Evolutionary conservation across 1,140 invertebrate species (phyloP).

Genomic region (Streblospio benedicti): DNA sequence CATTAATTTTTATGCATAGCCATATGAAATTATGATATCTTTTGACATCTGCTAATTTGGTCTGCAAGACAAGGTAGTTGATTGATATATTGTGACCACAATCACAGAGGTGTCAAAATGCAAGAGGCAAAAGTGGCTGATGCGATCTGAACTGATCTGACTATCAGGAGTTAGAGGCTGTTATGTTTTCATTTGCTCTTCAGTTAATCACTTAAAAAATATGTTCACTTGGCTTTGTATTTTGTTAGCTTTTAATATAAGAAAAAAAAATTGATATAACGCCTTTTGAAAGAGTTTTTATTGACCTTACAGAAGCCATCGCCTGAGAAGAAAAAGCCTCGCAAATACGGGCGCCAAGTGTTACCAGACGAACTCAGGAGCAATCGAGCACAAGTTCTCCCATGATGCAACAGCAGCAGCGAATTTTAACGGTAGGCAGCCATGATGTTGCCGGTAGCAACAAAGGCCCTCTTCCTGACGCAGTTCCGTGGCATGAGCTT

Average conservation of each 20-base stretch:
- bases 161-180: background rate
- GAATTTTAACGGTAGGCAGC: slow-evolving; percentile 3
- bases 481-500: slow-evolving; percentile 32
- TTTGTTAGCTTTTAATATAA: background rate
- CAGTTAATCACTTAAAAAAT: too few relatives aligned
- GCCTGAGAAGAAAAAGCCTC: slow-evolving; percentile 21
- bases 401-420: slow-evolving; percentile 13
- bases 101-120: background rate
- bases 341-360: slow-evolving; percentile 36
- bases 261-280: background rate
- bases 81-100: background rate
- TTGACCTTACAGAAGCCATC: slow-evolving; percentile 22
- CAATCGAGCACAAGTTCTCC: slow-evolving; percentile 27
- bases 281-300: background rate
- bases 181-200: background rate
- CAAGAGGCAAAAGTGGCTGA: too few relatives aligned
- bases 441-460: slow-evolving; percentile 3
- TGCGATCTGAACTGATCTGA: background rate
- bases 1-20: background rate
- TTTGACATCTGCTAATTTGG: background rate
- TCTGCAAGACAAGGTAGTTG: background rate
- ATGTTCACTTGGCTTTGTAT: background rate
- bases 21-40: background rate
- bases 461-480: slow-evolving; percentile 22
- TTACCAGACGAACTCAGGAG: slow-evolving; percentile 33